A percentile compares a stretch with the other conserved stretches of the same genome.
Evolutionary conservation across 1,140 invertebrate genomes (phyloP).

Genomic region (Nomia melanderi): DNA sequence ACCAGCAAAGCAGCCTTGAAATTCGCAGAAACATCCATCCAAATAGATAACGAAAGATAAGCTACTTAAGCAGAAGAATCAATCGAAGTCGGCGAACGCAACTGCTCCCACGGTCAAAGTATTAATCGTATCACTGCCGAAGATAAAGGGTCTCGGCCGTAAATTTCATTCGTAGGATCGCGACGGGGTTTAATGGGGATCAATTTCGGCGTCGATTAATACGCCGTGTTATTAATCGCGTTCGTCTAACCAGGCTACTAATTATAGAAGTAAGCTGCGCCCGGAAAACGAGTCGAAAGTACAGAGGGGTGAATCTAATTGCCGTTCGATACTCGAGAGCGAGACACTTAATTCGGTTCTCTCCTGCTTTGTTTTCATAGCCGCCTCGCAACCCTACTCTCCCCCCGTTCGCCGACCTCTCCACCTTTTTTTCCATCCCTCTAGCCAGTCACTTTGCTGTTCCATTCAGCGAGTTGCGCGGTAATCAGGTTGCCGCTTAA

Average conservation of each 20-base stretch:
- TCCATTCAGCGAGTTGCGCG: slow-evolving; percentile 57
- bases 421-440: slow-evolving; percentile 9
- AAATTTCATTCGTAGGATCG: slow-evolving; percentile 24
- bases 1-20: no score
- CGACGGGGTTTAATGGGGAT: slow-evolving; percentile 37
- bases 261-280: slow-evolving; percentile 15
- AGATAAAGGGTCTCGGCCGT: slow-evolving; percentile 22
- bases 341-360: slow-evolving; percentile 50
- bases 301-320: slow-evolving; percentile 23
- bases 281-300: slow-evolving; percentile 15
- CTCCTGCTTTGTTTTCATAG: slow-evolving; percentile 53
- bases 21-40: no score
- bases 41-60: no score
- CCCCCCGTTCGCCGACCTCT: slow-evolving; percentile 7
- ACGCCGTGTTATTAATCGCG: slow-evolving; percentile 43
- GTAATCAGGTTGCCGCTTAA: slow-evolving; percentile 70
- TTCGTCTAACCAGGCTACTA: slow-evolving; percentile 13
- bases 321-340: slow-evolving; percentile 39
- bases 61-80: no score
- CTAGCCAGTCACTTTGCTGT: slow-evolving; percentile 57
- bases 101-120: not conserved
- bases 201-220: slow-evolving; percentile 46
- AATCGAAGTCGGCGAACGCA: no score
- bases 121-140: slow-evolving; percentile 8
- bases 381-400: slow-evolving; percentile 14